A percentile compares a stretch with the other conserved stretches of the same genome.
These are phyloP conservation scores for Otolemur crassicaudatus DNA, from an alignment of 2,797 vertebrate genomes.

Conservation along the genomic window DNA sequence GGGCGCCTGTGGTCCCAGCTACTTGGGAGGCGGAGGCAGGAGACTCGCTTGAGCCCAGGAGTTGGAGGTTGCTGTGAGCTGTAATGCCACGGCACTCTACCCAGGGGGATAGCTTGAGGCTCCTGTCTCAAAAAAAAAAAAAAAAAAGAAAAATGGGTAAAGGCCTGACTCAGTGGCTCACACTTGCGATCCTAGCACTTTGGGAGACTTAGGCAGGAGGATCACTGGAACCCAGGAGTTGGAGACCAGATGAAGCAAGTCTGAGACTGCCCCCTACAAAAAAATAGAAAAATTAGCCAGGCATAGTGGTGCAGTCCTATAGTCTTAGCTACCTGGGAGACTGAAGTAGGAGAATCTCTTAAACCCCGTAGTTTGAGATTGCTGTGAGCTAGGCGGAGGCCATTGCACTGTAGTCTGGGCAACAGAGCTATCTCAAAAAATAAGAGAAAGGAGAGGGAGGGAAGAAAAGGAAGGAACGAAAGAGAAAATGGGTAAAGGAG, in stretches of 20 bases:
- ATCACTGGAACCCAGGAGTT: background rate
- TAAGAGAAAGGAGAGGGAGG: background rate
- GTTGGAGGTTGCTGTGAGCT: too few species aligned
- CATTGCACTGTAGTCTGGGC: background rate
- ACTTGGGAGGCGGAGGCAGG: too few species aligned
- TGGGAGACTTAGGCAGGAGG: background rate
- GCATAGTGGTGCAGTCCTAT: background rate
- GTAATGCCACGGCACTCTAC: too few species aligned
- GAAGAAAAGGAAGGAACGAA: background rate
- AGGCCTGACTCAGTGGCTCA: background rate
- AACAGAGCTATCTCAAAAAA: background rate
- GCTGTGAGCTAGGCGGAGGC: background rate
- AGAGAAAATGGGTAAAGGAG: background rate
- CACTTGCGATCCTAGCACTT: background rate
- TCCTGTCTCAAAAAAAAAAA: too few species aligned
- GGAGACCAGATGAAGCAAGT: background rate
- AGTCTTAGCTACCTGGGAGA: background rate
- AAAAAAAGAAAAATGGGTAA: background rate
- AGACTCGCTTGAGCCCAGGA: too few species aligned
- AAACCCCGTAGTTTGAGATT: background rate
- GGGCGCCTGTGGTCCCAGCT: too few species aligned
- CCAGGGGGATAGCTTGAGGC: too few species aligned
- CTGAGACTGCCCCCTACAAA: background rate
- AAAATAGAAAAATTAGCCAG: background rate
- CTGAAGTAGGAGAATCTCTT: background rate